phyloP scores from a whole-genome alignment of 2,797 vertebrate species.

The Coregonus ussuriensis region DNA sequence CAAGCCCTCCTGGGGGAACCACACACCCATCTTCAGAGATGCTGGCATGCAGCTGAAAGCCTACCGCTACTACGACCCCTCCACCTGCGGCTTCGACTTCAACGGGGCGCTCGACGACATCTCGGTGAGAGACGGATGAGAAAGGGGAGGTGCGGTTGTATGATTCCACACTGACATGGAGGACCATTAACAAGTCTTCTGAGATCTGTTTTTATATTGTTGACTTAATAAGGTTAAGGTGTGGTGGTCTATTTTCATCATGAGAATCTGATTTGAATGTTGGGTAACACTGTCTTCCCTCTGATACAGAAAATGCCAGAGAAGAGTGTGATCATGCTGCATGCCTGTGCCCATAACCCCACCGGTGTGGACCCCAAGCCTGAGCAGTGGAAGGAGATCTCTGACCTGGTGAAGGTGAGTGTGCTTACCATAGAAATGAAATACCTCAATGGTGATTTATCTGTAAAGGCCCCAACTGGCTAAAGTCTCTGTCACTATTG shows the following conservation, averaged over 20 bases:
- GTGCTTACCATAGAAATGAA: not conserved
- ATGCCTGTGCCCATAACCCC: conserved; percentile 97
- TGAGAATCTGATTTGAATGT: not conserved
- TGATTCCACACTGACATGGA: not conserved
- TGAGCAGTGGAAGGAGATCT: conserved; percentile 95
- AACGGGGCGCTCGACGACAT: conserved; percentile 93
- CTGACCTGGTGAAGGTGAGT: conserved; percentile 85
- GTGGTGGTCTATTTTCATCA: not conserved
- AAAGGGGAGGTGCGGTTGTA: not conserved
- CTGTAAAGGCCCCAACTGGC: not conserved
- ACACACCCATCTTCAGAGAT: conserved; percentile 97
- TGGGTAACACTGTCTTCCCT: not conserved
- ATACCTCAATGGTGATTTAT: not conserved
- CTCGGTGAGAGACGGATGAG: conserved; percentile 78
- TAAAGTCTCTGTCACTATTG: not conserved
- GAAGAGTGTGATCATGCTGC: conserved; percentile 89
- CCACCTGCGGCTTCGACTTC: conserved; percentile 94
- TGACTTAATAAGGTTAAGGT: not conserved
- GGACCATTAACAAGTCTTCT: not conserved
- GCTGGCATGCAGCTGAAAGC: conserved; percentile 92
- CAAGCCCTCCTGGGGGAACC: conserved; percentile 97
- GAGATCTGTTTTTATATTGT: not conserved
- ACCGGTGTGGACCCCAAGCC: conserved; percentile 94
- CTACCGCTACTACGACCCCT: conserved; percentile 94
- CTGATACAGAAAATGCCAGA: conserved; percentile 91